phyloP scores from a whole-genome alignment of 92 coral and sea anemone genomes.

The Chrysogorgia sp. region DNA sequence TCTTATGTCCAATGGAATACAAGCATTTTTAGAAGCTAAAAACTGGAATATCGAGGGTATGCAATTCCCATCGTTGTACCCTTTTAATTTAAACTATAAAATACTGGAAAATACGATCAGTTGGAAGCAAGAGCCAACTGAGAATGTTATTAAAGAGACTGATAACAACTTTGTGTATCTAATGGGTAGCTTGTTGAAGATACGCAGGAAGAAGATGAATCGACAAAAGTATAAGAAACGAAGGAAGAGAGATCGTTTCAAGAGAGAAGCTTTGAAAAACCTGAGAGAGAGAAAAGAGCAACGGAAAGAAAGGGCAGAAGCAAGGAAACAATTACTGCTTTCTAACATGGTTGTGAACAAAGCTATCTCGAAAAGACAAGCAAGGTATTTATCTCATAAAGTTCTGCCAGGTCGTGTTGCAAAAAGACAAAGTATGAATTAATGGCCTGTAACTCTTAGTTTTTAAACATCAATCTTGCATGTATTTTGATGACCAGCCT shows the following conservation, averaged over 20 bases:
- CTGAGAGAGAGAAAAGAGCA: conserved; percentile 73
- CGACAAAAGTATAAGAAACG: conserved; percentile 92
- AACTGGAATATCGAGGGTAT: neutral
- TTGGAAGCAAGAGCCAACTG: too few species aligned
- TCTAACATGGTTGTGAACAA: conserved; percentile 45
- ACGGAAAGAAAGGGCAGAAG: conserved; percentile 68
- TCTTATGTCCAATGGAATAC: neutral
- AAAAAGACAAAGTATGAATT: conserved; percentile 18
- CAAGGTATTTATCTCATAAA: conserved; percentile 39
- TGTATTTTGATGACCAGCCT: too few species aligned
- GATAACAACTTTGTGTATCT: conserved; percentile 2
- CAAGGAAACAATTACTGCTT: conserved; percentile 46
- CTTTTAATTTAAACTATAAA: neutral
- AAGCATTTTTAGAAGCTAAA: neutral
- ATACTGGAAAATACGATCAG: too few species aligned
- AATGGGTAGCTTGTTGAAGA: conserved; percentile 76
- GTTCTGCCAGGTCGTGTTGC: conserved; percentile 36
- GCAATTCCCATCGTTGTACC: neutral
- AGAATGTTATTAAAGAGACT: neutral
- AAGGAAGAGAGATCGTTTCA: conserved; percentile 80
- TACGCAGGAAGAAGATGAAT: conserved; percentile 88
- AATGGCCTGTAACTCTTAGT: neutral
- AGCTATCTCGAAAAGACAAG: conserved; percentile 36
- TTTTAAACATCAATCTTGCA: too few species aligned
- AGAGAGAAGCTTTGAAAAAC: conserved; percentile 79